Conservation (phyloP, 2,888 invertebrate genomes). For the Pachycephus smyrnensis region DNA sequence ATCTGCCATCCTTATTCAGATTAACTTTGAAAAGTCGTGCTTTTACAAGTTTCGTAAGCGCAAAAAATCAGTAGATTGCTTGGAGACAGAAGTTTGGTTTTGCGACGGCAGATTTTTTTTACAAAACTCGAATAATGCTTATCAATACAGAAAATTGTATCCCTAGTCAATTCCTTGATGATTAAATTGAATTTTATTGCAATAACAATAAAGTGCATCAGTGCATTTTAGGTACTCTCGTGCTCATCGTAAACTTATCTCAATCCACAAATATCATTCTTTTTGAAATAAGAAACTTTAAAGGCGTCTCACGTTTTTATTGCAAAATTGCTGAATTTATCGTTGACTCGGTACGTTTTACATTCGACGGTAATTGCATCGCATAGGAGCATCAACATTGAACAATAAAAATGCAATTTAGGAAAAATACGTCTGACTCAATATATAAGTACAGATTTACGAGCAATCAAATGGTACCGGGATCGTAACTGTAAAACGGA, state of each 20-base stretch:
- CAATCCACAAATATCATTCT: not conserved
- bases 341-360: not conserved
- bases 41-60: not conserved
- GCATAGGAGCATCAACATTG: not conserved
- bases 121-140: not conserved
- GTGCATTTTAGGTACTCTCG: not conserved
- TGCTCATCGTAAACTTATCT: not conserved
- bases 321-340: not conserved
- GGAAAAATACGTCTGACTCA: not conserved
- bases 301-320: not conserved
- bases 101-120: no score
- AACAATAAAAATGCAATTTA: not conserved
- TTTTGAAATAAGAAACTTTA: not conserved
- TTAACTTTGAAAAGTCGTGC: not conserved
- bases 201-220: slow-evolving; percentile 4
- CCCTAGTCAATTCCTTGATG: not conserved
- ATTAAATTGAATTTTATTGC: not conserved
- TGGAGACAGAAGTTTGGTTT: not conserved
- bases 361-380: not conserved
- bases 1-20: not conserved
- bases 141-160: not conserved
- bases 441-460: not conserved
- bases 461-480: not conserved
- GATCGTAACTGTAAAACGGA: not conserved
- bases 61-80: not conserved